Percentiles rank a stretch among this genome's conserved stretches.
These are phyloP conservation scores for Stichodactyla mertensii DNA, from an alignment of 64 coral and sea anemone genomes.

Conservation along the genomic window DNA sequence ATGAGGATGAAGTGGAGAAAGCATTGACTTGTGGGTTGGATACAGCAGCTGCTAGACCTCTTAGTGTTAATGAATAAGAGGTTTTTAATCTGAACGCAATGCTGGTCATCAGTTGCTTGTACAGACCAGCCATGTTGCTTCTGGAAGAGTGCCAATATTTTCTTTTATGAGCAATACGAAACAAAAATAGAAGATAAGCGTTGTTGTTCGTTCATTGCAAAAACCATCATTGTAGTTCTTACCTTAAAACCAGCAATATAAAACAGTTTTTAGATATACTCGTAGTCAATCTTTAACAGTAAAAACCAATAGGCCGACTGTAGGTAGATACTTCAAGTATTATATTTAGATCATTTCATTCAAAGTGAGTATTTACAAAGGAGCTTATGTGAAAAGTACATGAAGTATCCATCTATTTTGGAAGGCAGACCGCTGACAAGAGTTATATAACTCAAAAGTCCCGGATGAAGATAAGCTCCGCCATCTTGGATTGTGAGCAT, in stretches of 20 bases:
- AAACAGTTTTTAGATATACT: not conserved
- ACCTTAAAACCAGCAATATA: not conserved
- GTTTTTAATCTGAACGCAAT: not conserved
- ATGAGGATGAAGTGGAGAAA: constrained; percentile 55
- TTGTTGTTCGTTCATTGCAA: not conserved
- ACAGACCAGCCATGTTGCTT: constrained; percentile 2
- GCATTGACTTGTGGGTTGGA: not conserved
- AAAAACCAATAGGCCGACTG: not conserved
- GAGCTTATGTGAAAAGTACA: not conserved
- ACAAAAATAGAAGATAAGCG: not conserved
- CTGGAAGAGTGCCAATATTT: not conserved
- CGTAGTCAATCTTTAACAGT: not conserved
- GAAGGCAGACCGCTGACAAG: not conserved
- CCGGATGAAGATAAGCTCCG: constrained; percentile 14
- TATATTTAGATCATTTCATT: not conserved
- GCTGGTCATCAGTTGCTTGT: not conserved
- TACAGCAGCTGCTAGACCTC: not conserved
- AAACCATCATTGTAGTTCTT: not conserved
- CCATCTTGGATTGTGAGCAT: constrained; percentile 20
- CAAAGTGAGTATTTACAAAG: not conserved
- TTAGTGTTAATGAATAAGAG: not conserved
- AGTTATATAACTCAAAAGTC: constrained; percentile 1
- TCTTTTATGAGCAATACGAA: not conserved
- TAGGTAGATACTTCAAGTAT: not conserved
- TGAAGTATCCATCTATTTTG: not conserved